A percentile compares a stretch with the other conserved stretches of the same genome.
Evolutionary conservation across 1,140 invertebrate genomes (phyloP).

Genomic region (Latrodectus geometricus): DNA sequence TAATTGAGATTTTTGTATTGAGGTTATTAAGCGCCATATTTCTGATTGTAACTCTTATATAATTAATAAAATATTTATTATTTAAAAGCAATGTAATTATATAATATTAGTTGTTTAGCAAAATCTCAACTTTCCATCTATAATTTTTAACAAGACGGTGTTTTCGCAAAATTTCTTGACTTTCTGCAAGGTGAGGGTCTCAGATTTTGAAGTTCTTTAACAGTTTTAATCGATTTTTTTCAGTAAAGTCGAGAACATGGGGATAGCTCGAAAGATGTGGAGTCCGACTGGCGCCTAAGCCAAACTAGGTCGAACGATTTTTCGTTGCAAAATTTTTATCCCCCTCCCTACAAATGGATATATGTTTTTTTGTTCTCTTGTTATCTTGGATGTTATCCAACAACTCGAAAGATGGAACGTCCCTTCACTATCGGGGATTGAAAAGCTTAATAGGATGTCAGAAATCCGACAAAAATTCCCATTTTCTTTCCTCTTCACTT

Average conservation of each 20-base stretch:
- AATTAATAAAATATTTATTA: too few relatives aligned
- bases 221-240: conserved; percentile 13
- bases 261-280: not conserved
- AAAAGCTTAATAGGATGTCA: not conserved
- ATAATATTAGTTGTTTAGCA: too few relatives aligned
- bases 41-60: too few relatives aligned
- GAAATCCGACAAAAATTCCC: not conserved
- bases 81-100: too few relatives aligned
- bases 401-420: not conserved
- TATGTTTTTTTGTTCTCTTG: conserved; percentile 33
- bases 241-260: not conserved
- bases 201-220: too few relatives aligned
- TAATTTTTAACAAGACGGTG: too few relatives aligned
- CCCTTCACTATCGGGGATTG: not conserved
- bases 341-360: not conserved
- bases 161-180: not conserved
- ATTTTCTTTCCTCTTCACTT: not conserved
- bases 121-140: too few relatives aligned
- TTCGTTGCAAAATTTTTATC: conserved; percentile 42
- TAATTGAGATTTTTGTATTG: too few relatives aligned
- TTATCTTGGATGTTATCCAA: conserved; percentile 36
- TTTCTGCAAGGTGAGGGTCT: not conserved
- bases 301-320: conserved; percentile 54
- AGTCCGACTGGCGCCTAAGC: conserved; percentile 29
- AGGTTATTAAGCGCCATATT: too few relatives aligned